A percentile compares a stretch with the other conserved stretches of the same genome.
phyloP scores from a whole-genome alignment of 2,888 invertebrate genomes.

The Ichneumoninae sp. region DNA sequence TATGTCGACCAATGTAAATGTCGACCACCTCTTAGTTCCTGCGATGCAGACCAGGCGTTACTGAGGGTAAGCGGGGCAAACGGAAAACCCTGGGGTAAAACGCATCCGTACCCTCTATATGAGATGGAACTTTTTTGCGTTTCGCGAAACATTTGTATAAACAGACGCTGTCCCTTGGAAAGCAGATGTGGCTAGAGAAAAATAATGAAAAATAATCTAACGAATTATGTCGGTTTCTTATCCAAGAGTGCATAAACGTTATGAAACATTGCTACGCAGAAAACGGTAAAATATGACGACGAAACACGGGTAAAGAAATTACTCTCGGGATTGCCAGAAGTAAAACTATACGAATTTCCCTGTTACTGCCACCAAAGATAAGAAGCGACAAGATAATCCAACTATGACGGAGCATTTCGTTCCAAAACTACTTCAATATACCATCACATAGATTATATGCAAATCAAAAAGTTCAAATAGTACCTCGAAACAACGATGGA shows the following conservation, averaged over 20 bases:
- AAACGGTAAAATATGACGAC: background rate
- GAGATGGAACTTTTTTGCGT: background rate
- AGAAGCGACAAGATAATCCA: background rate
- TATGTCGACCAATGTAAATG: background rate
- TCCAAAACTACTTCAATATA: background rate
- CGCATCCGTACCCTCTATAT: background rate
- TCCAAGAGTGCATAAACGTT: background rate
- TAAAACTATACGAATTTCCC: background rate
- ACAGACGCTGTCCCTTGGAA: background rate
- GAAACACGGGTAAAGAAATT: background rate
- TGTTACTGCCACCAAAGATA: background rate
- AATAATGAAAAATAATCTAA: background rate
- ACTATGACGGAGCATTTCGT: background rate
- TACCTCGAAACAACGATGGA: background rate
- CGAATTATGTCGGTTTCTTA: background rate
- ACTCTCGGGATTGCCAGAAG: background rate
- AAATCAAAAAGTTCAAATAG: slow-evolving; percentile 2
- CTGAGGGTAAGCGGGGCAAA: background rate
- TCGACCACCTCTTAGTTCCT: background rate
- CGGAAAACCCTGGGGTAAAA: background rate
- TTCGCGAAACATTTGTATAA: background rate
- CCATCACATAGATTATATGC: background rate
- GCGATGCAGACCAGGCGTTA: background rate
- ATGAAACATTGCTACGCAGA: background rate
- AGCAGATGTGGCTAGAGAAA: background rate